These are phyloP conservation scores for Ips nitidus DNA, from an alignment of 1,140 invertebrate species.

Conservation along the genomic window DNA sequence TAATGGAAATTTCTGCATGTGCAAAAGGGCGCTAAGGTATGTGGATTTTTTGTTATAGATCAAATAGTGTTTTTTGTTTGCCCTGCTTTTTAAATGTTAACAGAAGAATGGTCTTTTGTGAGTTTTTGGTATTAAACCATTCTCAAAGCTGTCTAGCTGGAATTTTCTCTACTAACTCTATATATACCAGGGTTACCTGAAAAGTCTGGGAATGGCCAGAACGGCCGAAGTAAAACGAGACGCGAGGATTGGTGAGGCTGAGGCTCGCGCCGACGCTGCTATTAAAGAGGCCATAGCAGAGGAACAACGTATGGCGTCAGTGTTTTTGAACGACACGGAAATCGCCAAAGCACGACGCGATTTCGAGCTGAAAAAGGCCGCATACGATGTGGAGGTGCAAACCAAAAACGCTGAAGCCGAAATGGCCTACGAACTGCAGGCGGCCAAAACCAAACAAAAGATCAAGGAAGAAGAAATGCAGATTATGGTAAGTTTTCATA, in stretches of 20 bases:
- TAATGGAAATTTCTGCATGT: background rate
- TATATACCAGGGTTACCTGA: slow-evolving; percentile 76
- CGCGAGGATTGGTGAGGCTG: slow-evolving; percentile 94
- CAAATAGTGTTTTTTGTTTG: too few relatives aligned
- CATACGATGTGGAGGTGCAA: slow-evolving; percentile 95
- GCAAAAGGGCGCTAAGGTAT: slow-evolving; percentile 58
- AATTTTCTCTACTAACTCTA: too few relatives aligned
- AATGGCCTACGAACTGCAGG: slow-evolving; percentile 91
- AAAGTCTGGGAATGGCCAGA: slow-evolving; percentile 92
- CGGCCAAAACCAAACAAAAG: slow-evolving; percentile 92
- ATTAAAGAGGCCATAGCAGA: slow-evolving; percentile 95
- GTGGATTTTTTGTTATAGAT: slow-evolving; percentile 38
- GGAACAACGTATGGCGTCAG: slow-evolving; percentile 90
- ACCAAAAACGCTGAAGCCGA: slow-evolving; percentile 94
- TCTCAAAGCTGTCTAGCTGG: too few relatives aligned
- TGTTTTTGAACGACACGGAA: slow-evolving; percentile 91
- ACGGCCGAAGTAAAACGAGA: slow-evolving; percentile 97
- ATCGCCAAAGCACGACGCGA: slow-evolving; percentile 95
- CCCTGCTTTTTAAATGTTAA: too few relatives aligned
- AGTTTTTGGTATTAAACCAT: too few relatives aligned
- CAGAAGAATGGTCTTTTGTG: too few relatives aligned
- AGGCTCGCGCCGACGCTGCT: slow-evolving; percentile 82
- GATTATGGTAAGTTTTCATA: slow-evolving; percentile 55
- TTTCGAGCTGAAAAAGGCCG: slow-evolving; percentile 96
- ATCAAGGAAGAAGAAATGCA: slow-evolving; percentile 98